Percentiles rank a stretch among this genome's conserved stretches.
phyloP scores from a whole-genome alignment of 2,797 vertebrate species.

The Phrynocephalus forsythii region DNA sequence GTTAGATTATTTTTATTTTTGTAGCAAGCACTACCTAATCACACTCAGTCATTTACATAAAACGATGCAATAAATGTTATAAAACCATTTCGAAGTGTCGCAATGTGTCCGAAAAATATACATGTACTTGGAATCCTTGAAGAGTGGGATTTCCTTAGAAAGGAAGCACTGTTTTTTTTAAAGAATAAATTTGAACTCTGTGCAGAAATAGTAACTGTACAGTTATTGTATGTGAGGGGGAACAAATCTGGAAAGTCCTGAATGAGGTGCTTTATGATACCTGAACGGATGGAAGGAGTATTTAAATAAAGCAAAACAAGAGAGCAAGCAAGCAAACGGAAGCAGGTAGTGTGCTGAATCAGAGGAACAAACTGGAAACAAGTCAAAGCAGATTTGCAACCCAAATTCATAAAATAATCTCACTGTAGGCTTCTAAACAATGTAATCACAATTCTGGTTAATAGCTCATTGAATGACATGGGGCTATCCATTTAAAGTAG shows the following conservation, averaged over 20 bases:
- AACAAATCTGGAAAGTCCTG: neutral
- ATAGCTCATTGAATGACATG: neutral
- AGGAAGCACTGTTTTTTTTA: neutral
- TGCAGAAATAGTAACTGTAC: neutral
- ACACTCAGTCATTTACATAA: neutral
- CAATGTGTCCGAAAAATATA: neutral
- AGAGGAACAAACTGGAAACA: neutral
- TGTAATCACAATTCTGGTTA: neutral
- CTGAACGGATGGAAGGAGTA: neutral
- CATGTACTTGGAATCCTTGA: neutral
- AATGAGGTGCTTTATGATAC: neutral
- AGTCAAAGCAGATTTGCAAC: constrained; percentile 1
- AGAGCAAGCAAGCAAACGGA: neutral
- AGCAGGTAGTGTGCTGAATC: neutral
- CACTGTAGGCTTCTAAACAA: neutral
- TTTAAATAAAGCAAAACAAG: neutral
- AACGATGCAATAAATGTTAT: neutral
- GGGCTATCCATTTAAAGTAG: neutral
- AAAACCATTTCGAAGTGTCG: neutral
- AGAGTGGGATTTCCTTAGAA: neutral
- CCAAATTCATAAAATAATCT: neutral
- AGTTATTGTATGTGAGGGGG: neutral
- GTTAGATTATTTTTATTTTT: neutral
- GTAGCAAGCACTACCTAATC: neutral
- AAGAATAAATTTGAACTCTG: neutral